Base-by-base conservation (phyloP, 2,888 invertebrate species). In the Plebejus argus region DNA sequence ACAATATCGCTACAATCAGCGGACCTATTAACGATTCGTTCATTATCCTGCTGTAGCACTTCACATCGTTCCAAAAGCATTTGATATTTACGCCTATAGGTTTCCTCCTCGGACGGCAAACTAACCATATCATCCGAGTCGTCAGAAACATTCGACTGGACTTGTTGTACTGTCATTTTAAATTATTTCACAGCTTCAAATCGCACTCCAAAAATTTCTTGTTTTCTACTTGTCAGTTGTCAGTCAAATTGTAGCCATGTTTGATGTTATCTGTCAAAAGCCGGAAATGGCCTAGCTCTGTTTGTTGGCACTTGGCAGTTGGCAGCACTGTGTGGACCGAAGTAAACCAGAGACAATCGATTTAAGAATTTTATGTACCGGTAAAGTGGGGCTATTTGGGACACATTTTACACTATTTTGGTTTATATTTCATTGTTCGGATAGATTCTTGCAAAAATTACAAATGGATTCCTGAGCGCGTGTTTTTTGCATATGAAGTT, bases 21-120 rank as follows among this genome's bases (percentile, higher is more conserved):
- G 84, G 86, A 95, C 95, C 95, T 95, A 90, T 95, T 95, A 78
- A 97, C 96, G 82, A 97, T 92, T 89, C 96, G 95, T 87, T 97
- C 96, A 88, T 97, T 97, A 86, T 96, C 96, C 95, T 96, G 96
- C 86, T 97, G 97, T 82, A 97, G 92, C 82, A 96, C 95, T 90
- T 96, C 96, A 89, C 97, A 97, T 94, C 96, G 95, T 87, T 96
- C 96, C 81, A 96, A 89, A 78, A 97, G 89, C 83, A 96, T 90
- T 88, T 96, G 96, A 88, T 96, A 97, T 91, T 97, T 97, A 87
- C 95, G 95, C 85, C 96, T 96, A 87, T 96, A 96, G 86, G 96
- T 93, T 86, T 96, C 96, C 82, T 96, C 95, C 86, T 96, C 96
- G 78, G 92, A 90, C 84, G 93, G 92, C 90, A 92, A 90, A 85